phyloP scores from a whole-genome alignment of 2,888 invertebrate species.

The Pyrrhia umbra region DNA sequence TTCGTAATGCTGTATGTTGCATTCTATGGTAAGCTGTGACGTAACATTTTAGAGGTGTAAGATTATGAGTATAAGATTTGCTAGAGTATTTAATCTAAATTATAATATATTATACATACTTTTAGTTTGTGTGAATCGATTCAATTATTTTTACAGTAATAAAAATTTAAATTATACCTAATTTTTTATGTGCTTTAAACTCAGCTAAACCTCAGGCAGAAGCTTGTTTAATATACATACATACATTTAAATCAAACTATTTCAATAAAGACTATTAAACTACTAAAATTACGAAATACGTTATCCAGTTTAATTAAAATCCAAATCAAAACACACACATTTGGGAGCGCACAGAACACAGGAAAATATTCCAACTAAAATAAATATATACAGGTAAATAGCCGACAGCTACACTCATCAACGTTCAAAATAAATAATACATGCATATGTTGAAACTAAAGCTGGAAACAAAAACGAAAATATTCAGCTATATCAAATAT shows the following conservation, averaged over 20 bases:
- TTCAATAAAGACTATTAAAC: background rate
- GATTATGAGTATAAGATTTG: too few relatives aligned
- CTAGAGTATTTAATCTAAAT: too few relatives aligned
- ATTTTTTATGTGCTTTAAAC: background rate
- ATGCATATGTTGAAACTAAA: slow-evolving; percentile 34
- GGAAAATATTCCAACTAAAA: slow-evolving; percentile 24
- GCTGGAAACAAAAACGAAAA: slow-evolving; percentile 31
- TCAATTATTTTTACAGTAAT: too few relatives aligned
- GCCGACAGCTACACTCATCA: slow-evolving; percentile 34
- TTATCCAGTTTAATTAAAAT: slow-evolving; percentile 11
- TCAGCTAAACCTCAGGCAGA: background rate
- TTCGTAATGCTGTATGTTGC: too few relatives aligned
- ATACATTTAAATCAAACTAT: background rate
- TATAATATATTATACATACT: too few relatives aligned
- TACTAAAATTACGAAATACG: background rate
- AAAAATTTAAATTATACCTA: too few relatives aligned
- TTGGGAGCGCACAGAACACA: slow-evolving; percentile 6
- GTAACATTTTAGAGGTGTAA: too few relatives aligned
- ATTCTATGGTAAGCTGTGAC: too few relatives aligned
- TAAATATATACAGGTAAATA: slow-evolving; percentile 32
- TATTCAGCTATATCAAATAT: slow-evolving; percentile 41
- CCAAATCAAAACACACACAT: slow-evolving; percentile 11
- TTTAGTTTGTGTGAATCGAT: too few relatives aligned
- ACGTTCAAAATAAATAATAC: slow-evolving; percentile 29
- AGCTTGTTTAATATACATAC: background rate